A percentile compares a stretch with the other conserved stretches of the same genome.
Evolutionary conservation across 1,140 invertebrate genomes (phyloP).

Genomic region (Aphelenchoides besseyi): DNA sequence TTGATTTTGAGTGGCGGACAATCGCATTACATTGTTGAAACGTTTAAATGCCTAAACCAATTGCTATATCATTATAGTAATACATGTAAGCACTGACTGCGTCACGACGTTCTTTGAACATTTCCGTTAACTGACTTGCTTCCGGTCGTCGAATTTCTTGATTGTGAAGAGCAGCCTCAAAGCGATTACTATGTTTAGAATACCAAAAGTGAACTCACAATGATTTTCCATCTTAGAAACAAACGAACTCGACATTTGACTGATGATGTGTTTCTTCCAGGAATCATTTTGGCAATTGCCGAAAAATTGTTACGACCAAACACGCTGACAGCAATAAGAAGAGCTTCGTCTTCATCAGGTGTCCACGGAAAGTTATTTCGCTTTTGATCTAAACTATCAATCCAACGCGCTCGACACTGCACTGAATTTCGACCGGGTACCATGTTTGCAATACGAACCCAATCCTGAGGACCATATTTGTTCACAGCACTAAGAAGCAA

Average conservation of each 20-base stretch:
- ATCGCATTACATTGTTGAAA: constrained; percentile 17
- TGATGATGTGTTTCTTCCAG: constrained; percentile 42
- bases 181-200: constrained; percentile 21
- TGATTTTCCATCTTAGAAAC: constrained; percentile 42
- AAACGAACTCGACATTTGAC: constrained; percentile 37
- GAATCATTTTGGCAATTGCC: constrained; percentile 38
- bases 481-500: constrained; percentile 34
- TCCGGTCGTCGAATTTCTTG: not conserved
- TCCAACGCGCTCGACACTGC: constrained; percentile 44
- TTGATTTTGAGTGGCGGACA: constrained; percentile 7
- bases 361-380: constrained; percentile 40
- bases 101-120: not conserved
- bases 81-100: not conserved
- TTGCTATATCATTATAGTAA: constrained; percentile 25
- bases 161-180: constrained; percentile 23
- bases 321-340: constrained; percentile 32
- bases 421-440: constrained; percentile 31
- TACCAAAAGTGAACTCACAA: constrained; percentile 21
- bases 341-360: constrained; percentile 37
- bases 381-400: constrained; percentile 42
- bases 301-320: constrained; percentile 40
- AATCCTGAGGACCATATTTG: constrained; percentile 47
- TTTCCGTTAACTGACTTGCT: not conserved
- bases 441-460: constrained; percentile 30
- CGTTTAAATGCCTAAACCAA: constrained; percentile 22